Evolutionary conservation across 2,113 vertebrate genomes (phyloP).

Genomic region (Neomonachus schauinslandi): DNA sequence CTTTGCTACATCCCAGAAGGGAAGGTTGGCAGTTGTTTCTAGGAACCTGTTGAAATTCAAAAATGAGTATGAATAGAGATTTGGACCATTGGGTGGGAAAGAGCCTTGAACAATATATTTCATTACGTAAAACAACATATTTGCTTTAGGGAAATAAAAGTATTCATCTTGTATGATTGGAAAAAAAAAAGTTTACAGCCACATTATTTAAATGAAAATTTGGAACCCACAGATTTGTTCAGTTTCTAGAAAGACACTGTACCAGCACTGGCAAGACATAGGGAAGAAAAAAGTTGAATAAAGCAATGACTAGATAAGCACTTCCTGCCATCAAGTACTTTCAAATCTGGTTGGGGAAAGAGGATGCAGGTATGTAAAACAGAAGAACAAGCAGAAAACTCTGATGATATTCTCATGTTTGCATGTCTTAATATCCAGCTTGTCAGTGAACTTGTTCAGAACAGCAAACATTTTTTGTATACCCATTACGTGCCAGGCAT

Average conservation of each 20-base stretch:
- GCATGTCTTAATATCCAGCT: neutral
- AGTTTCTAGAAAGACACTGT: neutral
- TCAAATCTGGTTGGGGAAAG: neutral
- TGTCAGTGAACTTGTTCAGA: neutral
- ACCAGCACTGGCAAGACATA: neutral
- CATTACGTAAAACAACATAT: neutral
- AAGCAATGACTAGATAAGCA: neutral
- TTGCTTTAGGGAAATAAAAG: conserved; percentile 57
- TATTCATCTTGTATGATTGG: neutral
- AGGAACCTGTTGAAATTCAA: conserved; percentile 60
- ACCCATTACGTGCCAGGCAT: neutral
- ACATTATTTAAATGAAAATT: conserved; percentile 16
- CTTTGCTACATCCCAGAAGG: conserved; percentile 22
- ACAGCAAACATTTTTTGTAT: neutral
- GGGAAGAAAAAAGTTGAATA: conserved; percentile 11
- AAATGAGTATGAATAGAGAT: conserved; percentile 40
- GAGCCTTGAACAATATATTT: neutral
- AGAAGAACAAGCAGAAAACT: neutral
- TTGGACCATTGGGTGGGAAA: conserved; percentile 45
- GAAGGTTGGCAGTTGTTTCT: conserved; percentile 35
- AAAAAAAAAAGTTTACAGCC: neutral
- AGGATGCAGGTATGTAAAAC: neutral
- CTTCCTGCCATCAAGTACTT: neutral
- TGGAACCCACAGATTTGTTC: neutral
- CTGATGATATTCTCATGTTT: neutral